Evolutionary conservation across 2,113 vertebrate genomes (phyloP).

Genomic region (Aegithalos caudatus): DNA sequence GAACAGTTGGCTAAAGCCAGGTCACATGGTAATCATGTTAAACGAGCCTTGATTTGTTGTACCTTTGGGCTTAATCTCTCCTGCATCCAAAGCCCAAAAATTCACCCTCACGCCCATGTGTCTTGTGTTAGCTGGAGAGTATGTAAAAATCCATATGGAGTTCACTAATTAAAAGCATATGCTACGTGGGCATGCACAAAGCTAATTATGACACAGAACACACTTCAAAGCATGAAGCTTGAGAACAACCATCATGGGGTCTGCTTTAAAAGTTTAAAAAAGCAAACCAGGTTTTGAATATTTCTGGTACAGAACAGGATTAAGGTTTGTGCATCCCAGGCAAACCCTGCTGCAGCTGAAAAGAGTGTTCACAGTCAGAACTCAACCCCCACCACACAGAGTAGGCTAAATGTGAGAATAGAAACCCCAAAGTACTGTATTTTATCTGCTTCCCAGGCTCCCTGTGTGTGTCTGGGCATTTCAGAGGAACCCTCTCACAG

Average conservation of each 20-base stretch:
- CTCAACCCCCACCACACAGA: background rate
- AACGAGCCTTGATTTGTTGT: constrained; percentile 23
- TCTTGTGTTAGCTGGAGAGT: background rate
- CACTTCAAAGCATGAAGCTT: background rate
- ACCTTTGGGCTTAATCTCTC: constrained; percentile 15
- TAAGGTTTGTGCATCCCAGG: background rate
- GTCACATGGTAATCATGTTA: background rate
- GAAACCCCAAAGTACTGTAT: background rate
- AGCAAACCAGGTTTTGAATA: background rate
- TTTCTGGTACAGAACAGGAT: background rate
- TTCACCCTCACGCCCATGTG: background rate
- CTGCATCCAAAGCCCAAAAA: background rate
- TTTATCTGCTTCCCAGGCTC: background rate
- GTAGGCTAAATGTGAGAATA: fast-evolving
- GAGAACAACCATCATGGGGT: background rate
- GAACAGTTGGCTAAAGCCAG: background rate
- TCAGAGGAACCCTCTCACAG: background rate
- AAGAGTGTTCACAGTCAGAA: background rate
- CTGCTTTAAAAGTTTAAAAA: background rate
- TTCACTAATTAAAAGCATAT: background rate
- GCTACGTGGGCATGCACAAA: background rate
- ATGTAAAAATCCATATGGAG: background rate
- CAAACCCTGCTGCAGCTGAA: background rate
- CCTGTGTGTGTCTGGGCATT: background rate
- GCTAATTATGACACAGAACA: background rate